A percentile compares a stretch with the other conserved stretches of the same genome.
These are phyloP conservation scores for Tapirus indicus DNA, from an alignment of 2,797 vertebrate genomes.

Conservation along the genomic window DNA sequence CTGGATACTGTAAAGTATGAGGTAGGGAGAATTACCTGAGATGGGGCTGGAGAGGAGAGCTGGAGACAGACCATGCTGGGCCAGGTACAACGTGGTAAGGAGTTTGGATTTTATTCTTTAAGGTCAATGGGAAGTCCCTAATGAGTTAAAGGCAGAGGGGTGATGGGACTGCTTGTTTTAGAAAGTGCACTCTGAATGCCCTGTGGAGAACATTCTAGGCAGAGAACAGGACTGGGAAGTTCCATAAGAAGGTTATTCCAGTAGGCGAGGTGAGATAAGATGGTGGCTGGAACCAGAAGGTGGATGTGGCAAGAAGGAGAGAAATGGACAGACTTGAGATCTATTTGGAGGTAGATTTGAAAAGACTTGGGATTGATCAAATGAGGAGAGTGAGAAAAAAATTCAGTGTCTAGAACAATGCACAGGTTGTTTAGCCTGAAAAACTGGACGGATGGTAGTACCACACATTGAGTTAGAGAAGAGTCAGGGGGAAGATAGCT, in stretches of 20 bases:
- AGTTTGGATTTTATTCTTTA: not conserved
- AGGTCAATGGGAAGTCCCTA: not conserved
- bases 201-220: not conserved
- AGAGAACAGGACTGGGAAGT: not conserved
- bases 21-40: not conserved
- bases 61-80: not conserved
- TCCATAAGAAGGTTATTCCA: not conserved
- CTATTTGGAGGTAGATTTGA: not conserved
- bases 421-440: not conserved
- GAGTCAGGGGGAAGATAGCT: not conserved
- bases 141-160: not conserved
- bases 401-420: not conserved
- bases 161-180: not conserved
- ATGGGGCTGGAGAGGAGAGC: not conserved
- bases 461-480: not conserved
- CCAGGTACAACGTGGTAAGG: not conserved
- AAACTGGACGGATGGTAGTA: not conserved
- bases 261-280: not conserved
- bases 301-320: not conserved
- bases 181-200: not conserved
- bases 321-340: not conserved
- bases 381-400: not conserved
- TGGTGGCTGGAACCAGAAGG: not conserved
- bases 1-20: not conserved
- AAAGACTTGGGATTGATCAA: not conserved